A percentile compares a stretch with the other conserved stretches of the same genome.
These are phyloP conservation scores for Holothuria scabra DNA, from an alignment of 53 echinoderm and acorn worm genomes.

Conservation along the genomic window DNA sequence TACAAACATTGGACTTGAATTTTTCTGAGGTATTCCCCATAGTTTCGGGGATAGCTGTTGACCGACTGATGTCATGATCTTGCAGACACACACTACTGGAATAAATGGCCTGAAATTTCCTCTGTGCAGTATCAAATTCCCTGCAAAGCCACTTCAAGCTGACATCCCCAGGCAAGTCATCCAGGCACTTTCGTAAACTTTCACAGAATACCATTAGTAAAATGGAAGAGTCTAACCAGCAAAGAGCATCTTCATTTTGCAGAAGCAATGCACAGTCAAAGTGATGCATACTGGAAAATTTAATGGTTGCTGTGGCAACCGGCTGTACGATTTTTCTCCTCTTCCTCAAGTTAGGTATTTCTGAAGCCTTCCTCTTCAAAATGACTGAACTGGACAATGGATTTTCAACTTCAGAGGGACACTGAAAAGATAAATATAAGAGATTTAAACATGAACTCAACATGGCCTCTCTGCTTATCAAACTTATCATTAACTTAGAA, in stretches of 20 bases:
- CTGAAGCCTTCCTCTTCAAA: slow-evolving; percentile 59
- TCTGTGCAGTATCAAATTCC: slow-evolving; percentile 74
- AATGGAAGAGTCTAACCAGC: slow-evolving; percentile 93
- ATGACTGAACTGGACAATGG: slow-evolving; percentile 44
- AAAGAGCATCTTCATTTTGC: slow-evolving; percentile 76
- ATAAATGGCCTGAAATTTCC: neutral
- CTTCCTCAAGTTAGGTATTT: slow-evolving; percentile 57
- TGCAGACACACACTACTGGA: too few relatives aligned
- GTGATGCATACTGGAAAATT: neutral
- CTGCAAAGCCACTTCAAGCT: slow-evolving; percentile 68
- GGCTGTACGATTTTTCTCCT: slow-evolving; percentile 24
- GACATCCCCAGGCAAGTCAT: slow-evolving; percentile 44
- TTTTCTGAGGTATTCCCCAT: too few relatives aligned
- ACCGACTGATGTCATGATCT: too few relatives aligned
- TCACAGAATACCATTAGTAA: slow-evolving; percentile 63
- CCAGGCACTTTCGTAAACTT: slow-evolving; percentile 72
- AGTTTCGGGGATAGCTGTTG: too few relatives aligned
- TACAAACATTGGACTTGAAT: too few relatives aligned
- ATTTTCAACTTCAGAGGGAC: slow-evolving; percentile 23
- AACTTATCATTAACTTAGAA: too few relatives aligned
- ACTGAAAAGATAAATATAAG: slow-evolving; percentile 29
- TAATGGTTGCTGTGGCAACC: neutral
- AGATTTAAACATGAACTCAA: too few relatives aligned
- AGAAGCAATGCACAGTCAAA: slow-evolving; percentile 48
- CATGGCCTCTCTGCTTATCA: too few relatives aligned